Conservation (phyloP, 2,113 vertebrate species). For the Hiodon tergisus region DNA sequence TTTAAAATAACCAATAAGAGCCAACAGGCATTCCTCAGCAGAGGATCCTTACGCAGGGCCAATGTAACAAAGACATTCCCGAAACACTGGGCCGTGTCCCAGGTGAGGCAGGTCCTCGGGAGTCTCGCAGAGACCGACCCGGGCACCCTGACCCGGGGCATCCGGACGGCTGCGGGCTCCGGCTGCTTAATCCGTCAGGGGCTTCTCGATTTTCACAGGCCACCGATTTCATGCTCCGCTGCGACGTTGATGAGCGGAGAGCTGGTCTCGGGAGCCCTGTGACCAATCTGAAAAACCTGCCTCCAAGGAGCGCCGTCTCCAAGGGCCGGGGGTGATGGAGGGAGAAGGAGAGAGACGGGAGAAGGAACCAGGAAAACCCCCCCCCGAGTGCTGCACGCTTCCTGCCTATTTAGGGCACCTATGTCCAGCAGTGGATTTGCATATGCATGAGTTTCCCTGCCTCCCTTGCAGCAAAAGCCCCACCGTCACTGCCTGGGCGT, state of each 20-base stretch:
- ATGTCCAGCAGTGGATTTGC: constrained; percentile 69
- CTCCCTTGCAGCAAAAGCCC: constrained; percentile 56
- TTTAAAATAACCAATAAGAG: too few relatives aligned
- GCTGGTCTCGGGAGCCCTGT: constrained; percentile 32
- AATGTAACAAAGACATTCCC: too few relatives aligned
- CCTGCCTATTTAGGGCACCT: constrained; percentile 64
- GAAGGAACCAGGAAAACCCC: constrained; percentile 47
- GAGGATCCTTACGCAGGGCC: too few relatives aligned
- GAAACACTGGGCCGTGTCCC: too few relatives aligned
- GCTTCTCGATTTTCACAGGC: constrained; percentile 43
- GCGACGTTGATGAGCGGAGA: constrained; percentile 41
- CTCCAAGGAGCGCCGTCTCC: too few relatives aligned
- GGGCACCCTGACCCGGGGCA: not conserved
- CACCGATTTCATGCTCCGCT: constrained; percentile 35
- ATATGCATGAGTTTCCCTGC: constrained; percentile 68
- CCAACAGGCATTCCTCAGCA: too few relatives aligned
- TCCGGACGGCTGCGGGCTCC: constrained; percentile 5
- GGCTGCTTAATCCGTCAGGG: constrained; percentile 37
- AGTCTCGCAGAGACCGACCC: not conserved
- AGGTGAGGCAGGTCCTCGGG: not conserved
- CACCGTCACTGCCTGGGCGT: constrained; percentile 38
- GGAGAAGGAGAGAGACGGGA: constrained; percentile 19
- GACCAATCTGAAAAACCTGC: constrained; percentile 43
- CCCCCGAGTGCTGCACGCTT: constrained; percentile 54
- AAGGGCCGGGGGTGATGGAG: not conserved